Evolutionary conservation across 1,140 invertebrate genomes (phyloP), one percentile per base, ranked within the genome.

Genomic region (Asbolus verrucosus): DNA sequence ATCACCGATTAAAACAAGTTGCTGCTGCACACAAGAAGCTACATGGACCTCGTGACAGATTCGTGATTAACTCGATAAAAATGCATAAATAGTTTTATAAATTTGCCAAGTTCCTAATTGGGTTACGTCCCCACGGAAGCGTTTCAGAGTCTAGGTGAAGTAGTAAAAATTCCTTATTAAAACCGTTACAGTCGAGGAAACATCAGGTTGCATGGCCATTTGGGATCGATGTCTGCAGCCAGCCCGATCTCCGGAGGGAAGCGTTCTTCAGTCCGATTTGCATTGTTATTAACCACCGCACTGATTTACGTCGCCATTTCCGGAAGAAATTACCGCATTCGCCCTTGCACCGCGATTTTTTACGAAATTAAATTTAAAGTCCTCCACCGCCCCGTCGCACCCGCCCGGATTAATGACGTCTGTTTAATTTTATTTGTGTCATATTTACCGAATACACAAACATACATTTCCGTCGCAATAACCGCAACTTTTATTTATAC

Each of bases 281-380:
- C 70, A 72, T 72, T 72, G 70, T 72, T 72, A 72, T 72, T 72
- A 72, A 72, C 66, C 69, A 72, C 54, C 15, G 30, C 62, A 31
- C 66, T 68, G 70, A 72, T 72, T 69, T 72, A 72, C 70, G 65
- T 62, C 19, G 36, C 41, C 24, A 65, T 65, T 65, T 65, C 36
- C 19, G 14, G 8, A 18, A 65, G 38, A 63, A 63, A 63, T 65
- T 46, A 38, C 36, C 62, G 46, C 62, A 39, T 30, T 65, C 27
- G 19, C 62, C 39, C 24, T 62, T 62, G 9, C 27, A 62, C 36
- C 36, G 36, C 27, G 30, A 31, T 9, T 62, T 39, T 62, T 16
- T 18, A 19, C 4, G 3, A 19, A 46, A 14, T 2, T 18, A 46
- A 46, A 24, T 62, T 27, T 62, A 27, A 54, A 54, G n/a, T n/a